phyloP scores from a whole-genome alignment of 2,888 invertebrate genomes.

The Nasonia oneida region DNA sequence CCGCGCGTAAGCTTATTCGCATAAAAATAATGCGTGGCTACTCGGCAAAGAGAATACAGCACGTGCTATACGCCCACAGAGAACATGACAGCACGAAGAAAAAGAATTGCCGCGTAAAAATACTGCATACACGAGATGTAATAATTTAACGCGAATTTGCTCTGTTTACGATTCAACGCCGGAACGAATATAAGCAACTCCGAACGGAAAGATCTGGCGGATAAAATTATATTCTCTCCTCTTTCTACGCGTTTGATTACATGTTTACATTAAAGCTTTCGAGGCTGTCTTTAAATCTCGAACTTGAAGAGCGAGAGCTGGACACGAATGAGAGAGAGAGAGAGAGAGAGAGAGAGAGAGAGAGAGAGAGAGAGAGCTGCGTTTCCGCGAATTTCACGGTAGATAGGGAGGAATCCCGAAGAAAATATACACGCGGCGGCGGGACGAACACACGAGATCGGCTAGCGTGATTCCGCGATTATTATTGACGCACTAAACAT shows the following conservation, averaged over 20 bases:
- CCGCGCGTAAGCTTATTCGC: not conserved
- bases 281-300: conserved; percentile 44
- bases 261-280: conserved; percentile 49
- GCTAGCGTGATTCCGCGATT: conserved; percentile 62
- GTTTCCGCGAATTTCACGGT: conserved; percentile 50
- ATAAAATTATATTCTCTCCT: conserved; percentile 39
- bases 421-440: conserved; percentile 65
- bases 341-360: not conserved
- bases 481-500: conserved; percentile 67
- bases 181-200: not conserved
- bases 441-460: conserved; percentile 46
- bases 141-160: not conserved
- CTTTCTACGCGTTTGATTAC: conserved; percentile 33
- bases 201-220: not conserved
- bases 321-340: not conserved
- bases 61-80: not conserved
- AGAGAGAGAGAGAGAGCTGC: not conserved
- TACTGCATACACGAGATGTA: not conserved
- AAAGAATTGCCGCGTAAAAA: not conserved
- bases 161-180: not conserved
- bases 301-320: conserved; percentile 15
- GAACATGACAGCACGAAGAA: not conserved
- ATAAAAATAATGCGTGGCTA: not conserved
- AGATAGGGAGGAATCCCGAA: conserved; percentile 51
- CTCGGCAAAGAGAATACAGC: not conserved